phyloP scores from a whole-genome alignment of 2,797 vertebrate genomes.

The Cyclopterus lumpus region DNA sequence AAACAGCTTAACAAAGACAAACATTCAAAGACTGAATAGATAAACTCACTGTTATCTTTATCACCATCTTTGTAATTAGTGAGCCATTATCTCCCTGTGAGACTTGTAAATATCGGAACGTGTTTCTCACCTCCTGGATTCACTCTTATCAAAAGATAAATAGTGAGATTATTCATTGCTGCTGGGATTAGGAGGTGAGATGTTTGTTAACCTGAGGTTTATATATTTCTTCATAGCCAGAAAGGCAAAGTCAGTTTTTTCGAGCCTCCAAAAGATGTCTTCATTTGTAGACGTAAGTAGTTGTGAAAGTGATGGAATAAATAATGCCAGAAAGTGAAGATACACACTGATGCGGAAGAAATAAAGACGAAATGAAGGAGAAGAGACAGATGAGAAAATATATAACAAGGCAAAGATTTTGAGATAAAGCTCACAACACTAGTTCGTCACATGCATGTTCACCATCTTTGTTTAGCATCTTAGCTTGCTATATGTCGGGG shows the following conservation, averaged over 20 bases:
- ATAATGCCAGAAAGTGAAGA: neutral
- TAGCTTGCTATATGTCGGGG: no score
- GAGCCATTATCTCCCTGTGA: neutral
- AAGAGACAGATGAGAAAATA: neutral
- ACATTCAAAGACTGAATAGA: neutral
- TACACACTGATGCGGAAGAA: no score
- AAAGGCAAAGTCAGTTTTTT: neutral
- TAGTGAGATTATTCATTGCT: constrained; percentile 46
- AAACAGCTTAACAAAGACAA: neutral
- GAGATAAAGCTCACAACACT: neutral
- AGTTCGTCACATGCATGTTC: no score
- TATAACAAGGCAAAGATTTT: neutral
- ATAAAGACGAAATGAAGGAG: neutral
- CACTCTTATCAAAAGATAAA: constrained; percentile 47
- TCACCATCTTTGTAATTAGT: neutral
- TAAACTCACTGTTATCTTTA: neutral
- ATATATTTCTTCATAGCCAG: neutral
- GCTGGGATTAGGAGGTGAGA: constrained; percentile 32
- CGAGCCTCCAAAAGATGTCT: constrained; percentile 14
- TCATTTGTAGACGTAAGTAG: neutral
- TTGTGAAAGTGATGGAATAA: neutral
- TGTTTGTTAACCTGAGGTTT: constrained; percentile 38
- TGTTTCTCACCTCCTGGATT: neutral
- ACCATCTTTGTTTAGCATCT: no score
- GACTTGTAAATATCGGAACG: constrained; percentile 4